Conservation (phyloP, 2,113 vertebrate species). For the Polypterus senegalus region DNA sequence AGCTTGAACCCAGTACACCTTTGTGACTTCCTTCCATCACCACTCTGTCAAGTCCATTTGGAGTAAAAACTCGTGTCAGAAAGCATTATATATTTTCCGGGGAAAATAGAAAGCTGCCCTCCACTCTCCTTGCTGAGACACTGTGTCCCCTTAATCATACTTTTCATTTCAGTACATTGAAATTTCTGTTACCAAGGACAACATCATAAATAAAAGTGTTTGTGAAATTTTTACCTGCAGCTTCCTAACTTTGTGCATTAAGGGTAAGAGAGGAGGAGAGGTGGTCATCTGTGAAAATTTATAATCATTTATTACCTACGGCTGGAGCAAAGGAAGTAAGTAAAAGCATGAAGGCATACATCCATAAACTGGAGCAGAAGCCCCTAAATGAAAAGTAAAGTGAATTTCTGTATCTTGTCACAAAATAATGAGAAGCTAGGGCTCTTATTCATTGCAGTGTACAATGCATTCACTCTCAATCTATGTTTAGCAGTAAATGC, state of each 20-base stretch:
- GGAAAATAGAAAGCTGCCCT: constrained; percentile 72
- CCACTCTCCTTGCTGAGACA: constrained; percentile 67
- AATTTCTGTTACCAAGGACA: constrained; percentile 93
- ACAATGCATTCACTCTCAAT: constrained; percentile 66
- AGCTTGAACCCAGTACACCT: constrained; percentile 8
- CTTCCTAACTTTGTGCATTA: constrained; percentile 71
- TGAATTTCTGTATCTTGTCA: constrained; percentile 78
- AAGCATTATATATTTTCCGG: constrained; percentile 76
- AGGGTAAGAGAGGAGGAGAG: constrained; percentile 58
- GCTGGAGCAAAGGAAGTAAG: constrained; percentile 59
- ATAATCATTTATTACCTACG: constrained; percentile 83
- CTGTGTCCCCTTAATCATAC: constrained; percentile 84
- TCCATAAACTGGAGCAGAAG: constrained; percentile 65
- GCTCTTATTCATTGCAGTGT: constrained; percentile 65
- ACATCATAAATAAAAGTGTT: constrained; percentile 91
- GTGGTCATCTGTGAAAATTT: constrained; percentile 82
- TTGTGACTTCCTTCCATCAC: constrained; percentile 28
- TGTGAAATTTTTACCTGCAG: constrained; percentile 81
- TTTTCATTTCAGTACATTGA: constrained; percentile 95
- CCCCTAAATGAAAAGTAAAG: constrained; percentile 81
- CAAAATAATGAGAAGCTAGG: constrained; percentile 74
- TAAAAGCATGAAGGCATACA: constrained; percentile 76
- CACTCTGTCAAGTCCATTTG: constrained; percentile 70
- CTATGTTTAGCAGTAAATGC: constrained; percentile 57
- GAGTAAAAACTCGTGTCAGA: constrained; percentile 74